phyloP scores from a whole-genome alignment of 2,888 invertebrate species.

The Spisula subtruncata region DNA sequence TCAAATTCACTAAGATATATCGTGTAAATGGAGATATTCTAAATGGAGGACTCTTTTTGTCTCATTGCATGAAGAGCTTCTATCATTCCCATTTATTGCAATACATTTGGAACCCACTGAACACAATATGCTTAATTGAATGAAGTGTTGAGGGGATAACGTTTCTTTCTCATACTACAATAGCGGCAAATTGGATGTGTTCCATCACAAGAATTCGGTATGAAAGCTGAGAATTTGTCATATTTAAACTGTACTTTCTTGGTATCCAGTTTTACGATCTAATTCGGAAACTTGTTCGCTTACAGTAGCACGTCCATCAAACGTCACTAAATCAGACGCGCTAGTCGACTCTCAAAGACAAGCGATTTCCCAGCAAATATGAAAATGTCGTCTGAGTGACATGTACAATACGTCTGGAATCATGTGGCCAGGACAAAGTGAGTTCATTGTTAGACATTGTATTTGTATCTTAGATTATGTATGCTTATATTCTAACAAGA shows the following conservation, averaged over 20 bases:
- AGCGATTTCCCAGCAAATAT: background rate
- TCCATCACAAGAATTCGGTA: conserved; percentile 20
- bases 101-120: background rate
- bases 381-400: background rate
- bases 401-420: background rate
- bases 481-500: background rate
- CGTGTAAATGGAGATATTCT: no score
- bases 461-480: background rate
- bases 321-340: conserved; percentile 8
- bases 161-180: conserved; percentile 19
- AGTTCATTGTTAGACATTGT: background rate
- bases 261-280: background rate
- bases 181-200: conserved; percentile 35
- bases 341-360: background rate
- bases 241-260: conserved; percentile 27
- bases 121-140: conserved; percentile 30
- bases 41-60: background rate
- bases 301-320: conserved; percentile 12
- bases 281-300: conserved; percentile 5
- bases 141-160: conserved; percentile 25
- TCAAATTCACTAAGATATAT: background rate
- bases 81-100: conserved; percentile 5
- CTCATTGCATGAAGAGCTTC: conserved; percentile 8
- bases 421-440: background rate
- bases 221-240: conserved; percentile 26